Percentiles rank a stretch among this genome's conserved stretches.
Evolutionary conservation across 2,888 invertebrate species (phyloP).

Genomic region (Mesochorus sp.): DNA sequence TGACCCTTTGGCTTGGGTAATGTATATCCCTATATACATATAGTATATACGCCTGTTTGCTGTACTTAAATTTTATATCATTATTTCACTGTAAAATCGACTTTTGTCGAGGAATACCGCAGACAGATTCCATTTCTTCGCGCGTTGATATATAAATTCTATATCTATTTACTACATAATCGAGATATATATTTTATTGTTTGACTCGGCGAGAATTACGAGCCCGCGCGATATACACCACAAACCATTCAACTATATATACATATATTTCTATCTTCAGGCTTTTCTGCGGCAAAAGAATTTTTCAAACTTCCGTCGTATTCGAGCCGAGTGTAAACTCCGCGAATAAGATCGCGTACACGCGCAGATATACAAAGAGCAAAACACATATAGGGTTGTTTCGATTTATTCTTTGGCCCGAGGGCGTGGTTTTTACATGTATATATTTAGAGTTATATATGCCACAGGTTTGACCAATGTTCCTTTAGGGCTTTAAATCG

Average conservation of each 20-base stretch:
- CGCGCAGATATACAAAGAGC: neutral
- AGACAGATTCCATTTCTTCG: slow-evolving; percentile 28
- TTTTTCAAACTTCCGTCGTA: slow-evolving; percentile 53
- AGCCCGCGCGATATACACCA: slow-evolving; percentile 17
- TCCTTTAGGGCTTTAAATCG: neutral
- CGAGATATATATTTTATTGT: slow-evolving; percentile 54
- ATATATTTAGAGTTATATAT: neutral
- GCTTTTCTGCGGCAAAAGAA: neutral
- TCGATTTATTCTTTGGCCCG: slow-evolving; percentile 46
- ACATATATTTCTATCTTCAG: neutral
- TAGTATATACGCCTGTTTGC: neutral
- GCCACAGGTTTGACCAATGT: neutral
- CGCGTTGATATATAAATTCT: neutral
- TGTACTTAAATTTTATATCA: slow-evolving; percentile 27
- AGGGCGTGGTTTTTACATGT: slow-evolving; percentile 2
- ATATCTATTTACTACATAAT: neutral
- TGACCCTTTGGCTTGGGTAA: slow-evolving; percentile 15
- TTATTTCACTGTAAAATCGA: slow-evolving; percentile 18
- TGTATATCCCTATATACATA: neutral
- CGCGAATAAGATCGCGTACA: neutral
- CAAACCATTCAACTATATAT: slow-evolving; percentile 7
- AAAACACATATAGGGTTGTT: neutral
- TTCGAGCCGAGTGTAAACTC: slow-evolving; percentile 46
- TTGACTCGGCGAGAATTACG: slow-evolving; percentile 51
- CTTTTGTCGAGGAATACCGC: neutral